phyloP scores from a whole-genome alignment of 2,797 vertebrate genomes.

The Pangasius djambal region DNA sequence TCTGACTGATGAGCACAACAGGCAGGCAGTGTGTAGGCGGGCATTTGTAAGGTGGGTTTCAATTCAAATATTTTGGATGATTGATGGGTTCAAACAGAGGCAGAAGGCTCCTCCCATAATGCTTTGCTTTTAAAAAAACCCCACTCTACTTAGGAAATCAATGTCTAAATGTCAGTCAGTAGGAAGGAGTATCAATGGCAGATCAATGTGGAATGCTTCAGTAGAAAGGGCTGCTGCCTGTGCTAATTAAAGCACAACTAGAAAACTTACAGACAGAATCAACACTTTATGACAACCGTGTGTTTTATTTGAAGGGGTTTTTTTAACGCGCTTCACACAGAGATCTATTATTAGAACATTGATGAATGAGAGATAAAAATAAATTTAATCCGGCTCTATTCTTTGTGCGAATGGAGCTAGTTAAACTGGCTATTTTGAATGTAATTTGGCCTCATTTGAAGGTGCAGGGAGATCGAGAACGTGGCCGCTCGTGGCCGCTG shows the following conservation, averaged over 20 bases:
- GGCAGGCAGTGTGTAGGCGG: conserved; percentile 11
- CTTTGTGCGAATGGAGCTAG: not conserved
- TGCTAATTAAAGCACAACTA: conserved; percentile 1
- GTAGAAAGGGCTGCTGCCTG: not conserved
- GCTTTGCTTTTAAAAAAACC: not conserved
- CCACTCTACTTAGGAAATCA: not conserved
- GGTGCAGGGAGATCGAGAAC: conserved; percentile 17
- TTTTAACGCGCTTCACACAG: not conserved
- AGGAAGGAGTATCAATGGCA: conserved; percentile 20
- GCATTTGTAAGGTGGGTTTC: conserved; percentile 3
- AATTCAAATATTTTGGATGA: conserved; percentile 5
- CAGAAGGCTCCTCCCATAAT: not conserved
- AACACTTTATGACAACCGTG: not conserved
- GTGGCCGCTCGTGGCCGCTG: not conserved
- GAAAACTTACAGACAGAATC: not conserved
- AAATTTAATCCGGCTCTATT: conserved; percentile 16
- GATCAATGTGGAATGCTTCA: conserved; percentile 9
- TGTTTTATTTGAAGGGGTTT: not conserved
- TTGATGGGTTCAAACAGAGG: conserved; percentile 5
- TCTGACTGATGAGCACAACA: conserved; percentile 22
- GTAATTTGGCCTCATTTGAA: conserved; percentile 21
- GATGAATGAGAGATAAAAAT: conserved; percentile 8
- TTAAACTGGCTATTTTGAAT: conserved; percentile 11
- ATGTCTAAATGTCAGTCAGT: conserved; percentile 7
- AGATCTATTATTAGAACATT: not conserved